phyloP scores from a whole-genome alignment of 1,140 invertebrate genomes.

The Hermetia illucens region DNA sequence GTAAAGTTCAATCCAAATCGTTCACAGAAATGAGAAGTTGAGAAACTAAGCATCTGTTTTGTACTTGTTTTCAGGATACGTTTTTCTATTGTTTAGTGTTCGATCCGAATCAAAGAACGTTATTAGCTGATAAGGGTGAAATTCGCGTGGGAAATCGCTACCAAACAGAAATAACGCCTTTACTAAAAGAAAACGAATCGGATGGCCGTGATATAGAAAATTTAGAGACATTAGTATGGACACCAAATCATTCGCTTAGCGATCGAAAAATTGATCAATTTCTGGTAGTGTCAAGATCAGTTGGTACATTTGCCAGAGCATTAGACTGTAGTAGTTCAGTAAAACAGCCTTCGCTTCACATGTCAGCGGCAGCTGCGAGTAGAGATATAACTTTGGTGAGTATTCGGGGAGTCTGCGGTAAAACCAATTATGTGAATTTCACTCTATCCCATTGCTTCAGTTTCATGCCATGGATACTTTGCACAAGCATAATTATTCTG shows the following conservation, averaged over 20 bases:
- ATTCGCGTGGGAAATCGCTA: slow-evolving; percentile 81
- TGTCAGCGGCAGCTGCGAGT: slow-evolving; percentile 96
- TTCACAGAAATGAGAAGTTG: neutral
- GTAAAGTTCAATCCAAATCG: slow-evolving; percentile 12
- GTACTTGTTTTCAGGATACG: slow-evolving; percentile 58
- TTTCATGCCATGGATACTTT: slow-evolving; percentile 98
- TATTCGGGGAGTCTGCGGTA: slow-evolving; percentile 5
- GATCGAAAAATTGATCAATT: slow-evolving; percentile 98
- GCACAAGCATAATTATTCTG: slow-evolving; percentile 84
- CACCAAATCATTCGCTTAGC: slow-evolving; percentile 73
- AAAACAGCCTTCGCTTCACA: slow-evolving; percentile 94
- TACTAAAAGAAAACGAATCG: slow-evolving; percentile 58
- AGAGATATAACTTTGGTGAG: slow-evolving; percentile 90
- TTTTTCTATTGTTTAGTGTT: slow-evolving; percentile 99
- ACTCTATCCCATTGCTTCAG: slow-evolving; percentile 32
- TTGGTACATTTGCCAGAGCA: slow-evolving; percentile 96
- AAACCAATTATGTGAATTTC: slow-evolving; percentile 1
- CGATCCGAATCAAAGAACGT: slow-evolving; percentile 95
- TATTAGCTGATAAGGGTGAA: slow-evolving; percentile 96
- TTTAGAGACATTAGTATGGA: slow-evolving; percentile 88
- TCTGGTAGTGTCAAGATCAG: slow-evolving; percentile 90
- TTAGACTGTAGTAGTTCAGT: slow-evolving; percentile 96
- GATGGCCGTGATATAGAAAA: slow-evolving; percentile 64
- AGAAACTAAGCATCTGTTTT: slow-evolving; percentile 9
- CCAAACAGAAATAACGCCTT: slow-evolving; percentile 77